Evolutionary conservation across 1,140 invertebrate genomes (phyloP), one percentile per base, ranked within the genome.

Genomic region (Hylyphantes graminicola): DNA sequence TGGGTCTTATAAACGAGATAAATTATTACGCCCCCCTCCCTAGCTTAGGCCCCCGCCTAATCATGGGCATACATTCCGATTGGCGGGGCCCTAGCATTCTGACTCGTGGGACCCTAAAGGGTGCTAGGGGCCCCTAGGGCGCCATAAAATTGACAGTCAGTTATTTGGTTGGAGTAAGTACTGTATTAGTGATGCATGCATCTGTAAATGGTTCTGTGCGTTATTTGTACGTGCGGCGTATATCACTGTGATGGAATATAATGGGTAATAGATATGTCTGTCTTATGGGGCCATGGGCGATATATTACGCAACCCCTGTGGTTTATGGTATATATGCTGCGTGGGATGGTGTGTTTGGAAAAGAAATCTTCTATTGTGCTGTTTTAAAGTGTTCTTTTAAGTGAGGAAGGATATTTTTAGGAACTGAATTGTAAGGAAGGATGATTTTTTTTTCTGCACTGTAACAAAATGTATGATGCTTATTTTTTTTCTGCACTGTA

Each of bases 121-220:
- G 35, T 35, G 54, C 11, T 21, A 51, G 12, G 13, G 17, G 11
- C 67, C 78, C 54, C 78, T 59, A 63, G 72, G 78, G 78, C 78
- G 57, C 78, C 72, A 81, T 81, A 81, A 81, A 81, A 81, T 81
- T 81, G 78, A 72, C 78, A 81, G 67, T 81, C 67, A 53, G 78
- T 81, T 81, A 81, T 81, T 81, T 72, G 63, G 19, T 72, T 72
- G 67, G 50, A 68, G 21, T 70, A 79, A 70, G 15, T 13, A 51
- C 21, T 13, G 5, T 8, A 51, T 50, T 51, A 0, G 19, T 81
- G 78, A 81, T 81, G 21, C 59, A 79, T 79, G 53, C 53, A 21
- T n/a, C 54, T 35, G 51, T 72, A 73, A 81, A 81, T 81, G 78
- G 57, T 61, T 17, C 15, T 48, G 78, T 55, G 73, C 55, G n/a